A percentile compares a stretch with the other conserved stretches of the same genome.
Evolutionary conservation across 2,113 vertebrate genomes (phyloP).

Genomic region (Ahaetulla prasina): DNA sequence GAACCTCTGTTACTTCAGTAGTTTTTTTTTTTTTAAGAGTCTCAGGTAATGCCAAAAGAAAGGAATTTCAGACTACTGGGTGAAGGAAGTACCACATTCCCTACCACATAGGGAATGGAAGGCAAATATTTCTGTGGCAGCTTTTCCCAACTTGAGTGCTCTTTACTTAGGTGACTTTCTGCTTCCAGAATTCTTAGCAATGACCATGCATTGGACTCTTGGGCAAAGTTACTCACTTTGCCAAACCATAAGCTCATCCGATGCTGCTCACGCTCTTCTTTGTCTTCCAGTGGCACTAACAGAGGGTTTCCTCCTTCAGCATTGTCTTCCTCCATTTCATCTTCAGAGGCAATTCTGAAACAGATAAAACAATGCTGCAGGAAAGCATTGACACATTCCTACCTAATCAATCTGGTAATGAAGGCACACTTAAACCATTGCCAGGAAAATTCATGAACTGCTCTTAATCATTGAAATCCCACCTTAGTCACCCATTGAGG

Average conservation of each 20-base stretch:
- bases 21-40: neutral
- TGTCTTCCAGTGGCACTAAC: slow-evolving; percentile 83
- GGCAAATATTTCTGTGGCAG: neutral
- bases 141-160: neutral
- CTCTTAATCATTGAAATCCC: neutral
- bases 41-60: too few species aligned
- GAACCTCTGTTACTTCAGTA: neutral
- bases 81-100: neutral
- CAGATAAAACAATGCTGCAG: neutral
- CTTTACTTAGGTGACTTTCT: neutral
- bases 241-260: slow-evolving; percentile 89
- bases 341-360: slow-evolving; percentile 54
- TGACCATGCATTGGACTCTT: neutral
- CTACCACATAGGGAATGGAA: neutral
- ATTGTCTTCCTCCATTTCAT: slow-evolving; percentile 57
- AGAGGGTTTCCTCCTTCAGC: slow-evolving; percentile 71
- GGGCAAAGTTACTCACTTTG: slow-evolving; percentile 71
- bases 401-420: neutral
- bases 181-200: neutral
- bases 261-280: slow-evolving; percentile 73
- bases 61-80: neutral
- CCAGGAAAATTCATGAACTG: neutral
- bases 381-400: neutral
- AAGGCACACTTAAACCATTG: too few species aligned
- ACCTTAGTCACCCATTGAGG: neutral